Base-by-base conservation (phyloP, 2,113 vertebrate species). In the Pelobates fuscus region DNA sequence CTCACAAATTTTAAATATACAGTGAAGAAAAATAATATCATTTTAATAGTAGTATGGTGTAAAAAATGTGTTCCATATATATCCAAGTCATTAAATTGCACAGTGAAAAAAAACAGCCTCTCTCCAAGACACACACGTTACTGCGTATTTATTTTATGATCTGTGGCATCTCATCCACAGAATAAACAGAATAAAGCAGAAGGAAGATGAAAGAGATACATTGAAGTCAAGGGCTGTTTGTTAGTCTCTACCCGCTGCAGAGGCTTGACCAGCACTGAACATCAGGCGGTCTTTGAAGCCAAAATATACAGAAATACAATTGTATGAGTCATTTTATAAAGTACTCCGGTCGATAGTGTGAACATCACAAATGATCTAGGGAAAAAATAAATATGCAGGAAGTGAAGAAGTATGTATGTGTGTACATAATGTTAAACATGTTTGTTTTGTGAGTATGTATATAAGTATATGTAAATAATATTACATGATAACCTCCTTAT, bases 161-260 rank as follows among this genome's bases (percentile, higher is more conserved):
- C 73, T 68, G 73, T 67, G 65, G 73, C 73, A 77, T 77, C 73
- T 61, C 18, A 24, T 76, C 73, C 41, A 27, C 41, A 77, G 73
- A 77, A 77, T 77, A 77, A 77, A 77, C 65, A 77, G 73, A 68
- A 77, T 77, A 77, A 77, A 77, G 55, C 64, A 77, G 73, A 77
- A 77, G 73, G 26, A 32, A 77, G 73, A 77, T 77, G 65, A 77
- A 77, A 77, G 73, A 25, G 26, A 77, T 68, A 77, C 65, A 77
- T 68, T 77, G 73, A 77, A 77, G 73, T 77, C 55, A 68, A 61
- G 64, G 73, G 73, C 73, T 77, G 73, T 77, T 77, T 68, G 43
- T 68, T 77, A 67, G 65, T 77, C 65, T 77, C 73, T 77, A 41
- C 59, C 43, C 15, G 55, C 65, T 49, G 64, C 73, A 77, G 64